Base-by-base conservation (phyloP, 2,113 vertebrate genomes). In the Ceyx melanurus region DNA sequence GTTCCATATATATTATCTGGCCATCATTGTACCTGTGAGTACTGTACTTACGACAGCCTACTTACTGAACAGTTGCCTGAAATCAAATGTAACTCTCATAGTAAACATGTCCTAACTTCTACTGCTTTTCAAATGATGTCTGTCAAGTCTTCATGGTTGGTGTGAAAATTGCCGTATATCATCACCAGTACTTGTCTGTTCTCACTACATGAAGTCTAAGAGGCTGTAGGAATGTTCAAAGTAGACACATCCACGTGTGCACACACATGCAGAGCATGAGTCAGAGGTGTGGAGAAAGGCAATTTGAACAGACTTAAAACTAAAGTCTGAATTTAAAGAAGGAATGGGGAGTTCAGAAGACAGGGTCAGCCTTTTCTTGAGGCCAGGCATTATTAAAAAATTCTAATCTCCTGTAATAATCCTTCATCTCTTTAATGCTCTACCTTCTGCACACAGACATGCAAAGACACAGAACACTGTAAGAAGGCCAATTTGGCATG, bases 351-450 rank as follows among this genome's bases (percentile, higher is more conserved):
- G 46, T 67, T 90, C 33, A 50, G 53, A 54, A 90, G 66, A 64
- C 64, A 67, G 74, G 58, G 76, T 93, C 83, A 84, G 31, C 86
- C 80, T 86, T 96, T 90, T 66, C 67, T 89, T 92, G 75, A 87
- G 81, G 64, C 71, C 50, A 72, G 75, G 15, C 42, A 56, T 87
- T 54, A 84, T 84, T 86, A 75, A 84, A 92, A 85, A 84, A 70
- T 28, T 93, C 70, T 62, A 66, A 93, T 90, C 77, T 92, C 31
- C 66, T 82, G 50, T 62, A 92, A 73, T 85, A 93, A 87, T 87
- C 54, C 18, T 58, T 86, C 74, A 66, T 93, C 62, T 92, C 71
- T 86, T 75, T 79, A 76, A 82, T 92, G 81, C 83, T 80, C 78
- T 78, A 7, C 58, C 64, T 76, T 93, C 86, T 89, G 78, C 81